Evolutionary conservation across 2,113 vertebrate genomes (phyloP).

Genomic region (Regulus satrapa): DNA sequence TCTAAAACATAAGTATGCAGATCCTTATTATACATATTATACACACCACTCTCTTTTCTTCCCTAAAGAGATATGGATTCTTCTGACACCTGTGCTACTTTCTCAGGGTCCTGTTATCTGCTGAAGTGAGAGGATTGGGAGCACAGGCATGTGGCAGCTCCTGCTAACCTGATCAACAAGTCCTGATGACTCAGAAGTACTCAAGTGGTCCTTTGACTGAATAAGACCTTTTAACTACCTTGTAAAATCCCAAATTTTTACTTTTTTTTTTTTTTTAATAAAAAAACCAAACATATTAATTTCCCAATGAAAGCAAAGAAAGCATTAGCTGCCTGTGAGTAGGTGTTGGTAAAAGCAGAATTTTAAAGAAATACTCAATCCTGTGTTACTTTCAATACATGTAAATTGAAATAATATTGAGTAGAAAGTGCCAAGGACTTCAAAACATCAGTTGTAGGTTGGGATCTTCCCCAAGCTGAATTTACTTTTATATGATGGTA

Average conservation of each 20-base stretch:
- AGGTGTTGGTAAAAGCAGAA: neutral
- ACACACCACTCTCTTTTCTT: neutral
- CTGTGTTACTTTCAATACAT: neutral
- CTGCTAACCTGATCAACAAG: neutral
- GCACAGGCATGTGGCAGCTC: neutral
- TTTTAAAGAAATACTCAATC: neutral
- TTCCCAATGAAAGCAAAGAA: neutral
- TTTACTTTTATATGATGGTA: constrained; percentile 3
- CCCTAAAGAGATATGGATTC: neutral
- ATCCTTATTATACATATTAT: neutral
- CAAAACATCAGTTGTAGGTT: neutral
- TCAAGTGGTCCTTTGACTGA: neutral
- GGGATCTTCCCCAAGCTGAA: neutral
- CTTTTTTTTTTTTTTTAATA: neutral
- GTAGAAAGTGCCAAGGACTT: neutral
- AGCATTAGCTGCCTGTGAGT: neutral
- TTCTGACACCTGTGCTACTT: fast-evolving
- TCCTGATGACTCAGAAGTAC: neutral
- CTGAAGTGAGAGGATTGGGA: neutral
- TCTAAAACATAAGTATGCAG: neutral
- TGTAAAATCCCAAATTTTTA: neutral
- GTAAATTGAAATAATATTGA: neutral
- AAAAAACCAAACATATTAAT: fast-evolving
- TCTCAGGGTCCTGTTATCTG: neutral
- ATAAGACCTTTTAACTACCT: neutral